A percentile compares a stretch with the other conserved stretches of the same genome.
Evolutionary conservation across 2,113 vertebrate genomes (phyloP).

Genomic region (Ornithorhynchus anatinus): DNA sequence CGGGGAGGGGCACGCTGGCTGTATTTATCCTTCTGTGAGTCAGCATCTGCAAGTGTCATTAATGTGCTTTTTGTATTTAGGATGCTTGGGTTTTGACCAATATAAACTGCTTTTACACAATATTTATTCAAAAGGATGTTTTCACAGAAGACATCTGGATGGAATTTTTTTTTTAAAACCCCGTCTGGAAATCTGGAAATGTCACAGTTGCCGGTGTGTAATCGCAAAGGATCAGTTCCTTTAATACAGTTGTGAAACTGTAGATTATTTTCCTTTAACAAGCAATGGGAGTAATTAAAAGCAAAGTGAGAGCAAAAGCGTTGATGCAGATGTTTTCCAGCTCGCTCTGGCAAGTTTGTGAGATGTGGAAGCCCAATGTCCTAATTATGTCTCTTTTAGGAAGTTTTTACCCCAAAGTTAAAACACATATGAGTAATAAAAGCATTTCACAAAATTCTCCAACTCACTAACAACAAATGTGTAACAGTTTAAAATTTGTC

Average conservation of each 20-base stretch:
- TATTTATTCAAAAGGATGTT: constrained; percentile 10
- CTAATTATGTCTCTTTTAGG: constrained; percentile 7
- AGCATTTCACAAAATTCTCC: constrained; percentile 31
- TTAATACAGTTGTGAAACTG: constrained; percentile 32
- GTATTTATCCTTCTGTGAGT: too few species aligned
- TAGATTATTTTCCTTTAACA: constrained; percentile 40
- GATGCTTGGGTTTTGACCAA: background rate
- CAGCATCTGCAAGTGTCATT: constrained; percentile 11
- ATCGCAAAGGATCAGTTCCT: background rate
- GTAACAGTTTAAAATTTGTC: too few species aligned
- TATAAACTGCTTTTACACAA: background rate
- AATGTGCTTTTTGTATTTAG: background rate
- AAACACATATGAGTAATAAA: constrained; percentile 5
- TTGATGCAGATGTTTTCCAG: constrained; percentile 48
- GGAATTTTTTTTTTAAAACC: background rate
- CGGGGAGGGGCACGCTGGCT: too few species aligned
- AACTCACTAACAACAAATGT: background rate
- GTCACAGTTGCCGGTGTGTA: background rate
- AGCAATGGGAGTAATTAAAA: constrained; percentile 48
- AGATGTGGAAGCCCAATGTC: constrained; percentile 21
- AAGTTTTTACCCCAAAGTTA: background rate
- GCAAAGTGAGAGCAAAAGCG: constrained; percentile 49
- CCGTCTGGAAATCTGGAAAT: background rate
- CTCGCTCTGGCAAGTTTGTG: constrained; percentile 33
- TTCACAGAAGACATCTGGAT: constrained; percentile 7